Conservation (phyloP, 1,140 invertebrate genomes). For the Pogonomyrmex barbatus region DNA sequence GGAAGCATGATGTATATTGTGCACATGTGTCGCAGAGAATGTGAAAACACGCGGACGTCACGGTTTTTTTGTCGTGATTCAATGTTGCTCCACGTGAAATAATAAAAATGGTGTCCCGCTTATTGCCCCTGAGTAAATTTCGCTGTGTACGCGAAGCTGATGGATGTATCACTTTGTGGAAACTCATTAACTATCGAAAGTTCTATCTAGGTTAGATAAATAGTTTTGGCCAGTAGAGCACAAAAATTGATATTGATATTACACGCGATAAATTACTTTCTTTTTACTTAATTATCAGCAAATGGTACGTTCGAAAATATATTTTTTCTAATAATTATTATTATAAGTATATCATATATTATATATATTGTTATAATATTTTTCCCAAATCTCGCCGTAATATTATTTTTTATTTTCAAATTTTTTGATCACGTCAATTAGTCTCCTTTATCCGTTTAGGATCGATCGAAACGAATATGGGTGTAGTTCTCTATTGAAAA, state of each 20-base stretch:
- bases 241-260: not conserved
- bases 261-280: not conserved
- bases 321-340: not conserved
- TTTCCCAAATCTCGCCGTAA: not conserved
- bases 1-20: slow-evolving; percentile 56
- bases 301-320: not conserved
- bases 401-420: not conserved
- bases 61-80: slow-evolving; percentile 47
- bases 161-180: too few species aligned
- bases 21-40: slow-evolving; percentile 60
- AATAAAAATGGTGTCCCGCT: slow-evolving; percentile 40
- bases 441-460: not conserved
- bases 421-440: not conserved
- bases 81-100: slow-evolving; percentile 52
- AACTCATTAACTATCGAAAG: too few species aligned
- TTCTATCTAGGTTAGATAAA: too few species aligned
- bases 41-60: slow-evolving; percentile 52
- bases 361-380: too few species aligned
- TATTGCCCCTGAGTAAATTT: slow-evolving; percentile 13
- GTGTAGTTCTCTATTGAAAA: not conserved
- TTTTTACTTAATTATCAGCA: not conserved
- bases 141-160: not conserved
- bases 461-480: slow-evolving; percentile 31
- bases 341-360: too few species aligned
- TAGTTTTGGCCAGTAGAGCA: too few species aligned